phyloP scores from a whole-genome alignment of 1,140 invertebrate species.

The Ditylenchus dipsaci region DNA sequence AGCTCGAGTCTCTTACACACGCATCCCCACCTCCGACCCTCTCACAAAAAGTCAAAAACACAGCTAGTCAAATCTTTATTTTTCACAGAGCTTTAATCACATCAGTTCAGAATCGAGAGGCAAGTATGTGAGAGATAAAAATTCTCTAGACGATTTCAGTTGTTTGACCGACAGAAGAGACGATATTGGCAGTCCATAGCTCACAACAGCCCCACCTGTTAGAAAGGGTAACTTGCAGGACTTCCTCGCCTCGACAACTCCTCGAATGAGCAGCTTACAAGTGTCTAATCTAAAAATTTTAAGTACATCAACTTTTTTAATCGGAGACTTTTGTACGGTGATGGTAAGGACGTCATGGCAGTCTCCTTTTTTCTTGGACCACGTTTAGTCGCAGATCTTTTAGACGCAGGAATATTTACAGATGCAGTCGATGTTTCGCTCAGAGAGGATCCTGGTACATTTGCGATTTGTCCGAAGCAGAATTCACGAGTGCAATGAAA shows the following conservation, averaged over 20 bases:
- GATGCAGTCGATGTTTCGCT: neutral
- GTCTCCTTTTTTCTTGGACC: conserved; percentile 14
- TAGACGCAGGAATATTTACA: too few species aligned
- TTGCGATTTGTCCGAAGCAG: conserved; percentile 21
- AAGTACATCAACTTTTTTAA: too few species aligned
- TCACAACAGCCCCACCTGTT: conserved; percentile 49
- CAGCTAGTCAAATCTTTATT: too few species aligned
- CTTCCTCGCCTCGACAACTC: conserved; percentile 37
- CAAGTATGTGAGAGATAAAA: too few species aligned
- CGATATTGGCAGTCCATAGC: conserved; percentile 40
- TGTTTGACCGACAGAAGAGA: too few species aligned
- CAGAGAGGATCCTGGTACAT: neutral
- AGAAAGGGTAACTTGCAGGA: conserved; percentile 43
- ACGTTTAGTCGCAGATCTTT: neutral
- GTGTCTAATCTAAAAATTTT: conserved; percentile 15
- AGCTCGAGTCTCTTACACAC: too few species aligned
- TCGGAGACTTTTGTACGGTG: too few species aligned
- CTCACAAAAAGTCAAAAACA: too few species aligned
- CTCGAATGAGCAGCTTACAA: conserved; percentile 38
- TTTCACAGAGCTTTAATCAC: too few species aligned
- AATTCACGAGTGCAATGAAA: conserved; percentile 41
- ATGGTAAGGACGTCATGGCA: neutral
- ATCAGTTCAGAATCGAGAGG: too few species aligned
- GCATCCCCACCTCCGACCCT: too few species aligned
- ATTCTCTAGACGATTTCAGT: too few species aligned